Evolutionary conservation across 2,113 vertebrate species (phyloP), one percentile per base, ranked within the genome.

Genomic region (Verasper variegatus): DNA sequence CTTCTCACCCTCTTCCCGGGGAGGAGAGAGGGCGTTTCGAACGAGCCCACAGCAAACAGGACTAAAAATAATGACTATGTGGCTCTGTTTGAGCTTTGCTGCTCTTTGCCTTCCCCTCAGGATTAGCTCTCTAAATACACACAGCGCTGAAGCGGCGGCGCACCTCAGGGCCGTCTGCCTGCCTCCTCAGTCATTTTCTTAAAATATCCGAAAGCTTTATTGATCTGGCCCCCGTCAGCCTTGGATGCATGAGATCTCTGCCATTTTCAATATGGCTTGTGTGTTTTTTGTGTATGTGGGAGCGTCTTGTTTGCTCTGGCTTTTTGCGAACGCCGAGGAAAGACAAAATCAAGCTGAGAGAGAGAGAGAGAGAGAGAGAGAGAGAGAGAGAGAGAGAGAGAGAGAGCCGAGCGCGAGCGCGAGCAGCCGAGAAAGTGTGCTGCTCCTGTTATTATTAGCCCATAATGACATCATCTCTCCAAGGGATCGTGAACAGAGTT

Each of bases 31-130:
- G 89, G 89, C 71, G 70, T 90, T 89, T 71, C 26, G 75, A 89
- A 92, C 79, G 61, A 84, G 87, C 90, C 88, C 88, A 86, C 68
- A 88, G 92, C 88, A 94, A 95, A 94, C 93, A 92, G 86, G 87
- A 88, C 94, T 94, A 93, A 93, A 94, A 95, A 93, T 92, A 94
- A 95, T 92, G 91, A 92, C 88, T 91, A 81, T 76, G 91, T 89
- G 89, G 86, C 88, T 91, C 82, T 88, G 92, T 92, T 95, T 91
- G 91, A 94, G 91, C 91, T 87, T 71, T 89, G 89, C 90, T 90
- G 82, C 90, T 88, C 84, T 92, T 84, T 93, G 78, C 82, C 82
- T 89, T 84, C 81, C 90, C 90, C 90, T 68, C 68, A 86, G 89
- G 92, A 92, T 89, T 90, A 88, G 72, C 75, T 91, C 86, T 92